Conservation (phyloP, 2,888 invertebrate species). For the Macrophya annulata region DNA sequence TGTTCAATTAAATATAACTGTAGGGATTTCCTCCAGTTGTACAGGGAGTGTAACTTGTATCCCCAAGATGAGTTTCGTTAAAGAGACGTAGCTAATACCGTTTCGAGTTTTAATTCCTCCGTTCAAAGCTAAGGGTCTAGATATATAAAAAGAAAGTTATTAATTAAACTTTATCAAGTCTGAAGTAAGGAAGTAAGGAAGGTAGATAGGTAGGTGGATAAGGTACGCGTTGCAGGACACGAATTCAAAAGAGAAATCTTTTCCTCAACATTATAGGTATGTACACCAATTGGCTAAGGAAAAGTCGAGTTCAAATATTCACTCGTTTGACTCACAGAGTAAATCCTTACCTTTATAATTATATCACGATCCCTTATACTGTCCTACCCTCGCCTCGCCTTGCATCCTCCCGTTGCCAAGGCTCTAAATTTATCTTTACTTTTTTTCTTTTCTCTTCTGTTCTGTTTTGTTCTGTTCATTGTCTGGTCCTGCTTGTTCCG, state of each 20-base stretch:
- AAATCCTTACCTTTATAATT: constrained; percentile 41
- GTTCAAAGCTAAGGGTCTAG: constrained; percentile 17
- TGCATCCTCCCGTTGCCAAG: neutral
- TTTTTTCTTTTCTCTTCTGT: neutral
- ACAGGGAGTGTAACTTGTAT: neutral
- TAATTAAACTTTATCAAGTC: constrained; percentile 15
- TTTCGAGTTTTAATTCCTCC: constrained; percentile 37
- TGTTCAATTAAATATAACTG: neutral
- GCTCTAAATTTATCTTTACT: neutral
- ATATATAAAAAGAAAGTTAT: constrained; percentile 24
- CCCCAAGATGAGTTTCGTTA: neutral
- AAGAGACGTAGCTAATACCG: constrained; percentile 14
- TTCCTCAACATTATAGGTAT: neutral
- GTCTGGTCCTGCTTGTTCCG: too few relatives aligned
- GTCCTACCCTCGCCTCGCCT: too few relatives aligned
- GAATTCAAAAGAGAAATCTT: constrained; percentile 4
- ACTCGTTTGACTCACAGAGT: constrained; percentile 22
- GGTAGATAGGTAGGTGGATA: too few relatives aligned
- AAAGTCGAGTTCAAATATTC: constrained; percentile 32
- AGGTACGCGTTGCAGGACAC: constrained; percentile 7
- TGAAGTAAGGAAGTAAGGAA: neutral
- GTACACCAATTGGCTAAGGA: neutral
- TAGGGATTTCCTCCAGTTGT: neutral
- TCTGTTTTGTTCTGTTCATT: neutral
- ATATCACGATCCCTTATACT: constrained; percentile 28